phyloP scores from a whole-genome alignment of 2,113 vertebrate genomes.

The Haliaeetus leucogaster region DNA sequence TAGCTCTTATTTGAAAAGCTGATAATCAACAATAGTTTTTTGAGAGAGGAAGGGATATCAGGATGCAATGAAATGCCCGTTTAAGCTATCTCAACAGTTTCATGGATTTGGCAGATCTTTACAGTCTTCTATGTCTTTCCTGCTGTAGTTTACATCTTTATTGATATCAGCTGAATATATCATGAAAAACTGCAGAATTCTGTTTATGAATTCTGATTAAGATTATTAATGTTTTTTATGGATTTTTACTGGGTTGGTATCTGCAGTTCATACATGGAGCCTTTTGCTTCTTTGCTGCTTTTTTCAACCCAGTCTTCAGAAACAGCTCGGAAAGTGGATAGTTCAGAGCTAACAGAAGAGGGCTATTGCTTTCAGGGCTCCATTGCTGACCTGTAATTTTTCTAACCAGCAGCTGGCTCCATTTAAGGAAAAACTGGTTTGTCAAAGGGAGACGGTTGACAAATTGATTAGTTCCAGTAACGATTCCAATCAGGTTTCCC shows the following conservation, averaged over 20 bases:
- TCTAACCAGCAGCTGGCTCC: not conserved
- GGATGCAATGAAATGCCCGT: not conserved
- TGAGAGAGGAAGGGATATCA: not conserved
- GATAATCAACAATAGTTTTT: not conserved
- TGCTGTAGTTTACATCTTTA: not conserved
- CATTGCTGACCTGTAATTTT: not conserved
- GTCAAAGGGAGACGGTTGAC: not conserved
- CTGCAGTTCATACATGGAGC: not conserved
- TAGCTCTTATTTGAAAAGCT: not conserved
- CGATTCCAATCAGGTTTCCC: not conserved
- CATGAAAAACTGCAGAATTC: not conserved
- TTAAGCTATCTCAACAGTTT: not conserved
- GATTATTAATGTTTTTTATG: not conserved
- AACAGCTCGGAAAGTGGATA: not conserved
- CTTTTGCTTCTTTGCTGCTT: not conserved
- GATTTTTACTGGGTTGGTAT: not conserved
- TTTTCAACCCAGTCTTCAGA: not conserved
- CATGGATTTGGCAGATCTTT: not conserved
- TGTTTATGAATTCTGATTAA: not conserved
- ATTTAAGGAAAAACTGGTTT: not conserved
- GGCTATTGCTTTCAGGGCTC: not conserved
- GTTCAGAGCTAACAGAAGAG: not conserved
- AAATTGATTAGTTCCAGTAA: not conserved
- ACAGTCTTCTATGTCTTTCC: not conserved
- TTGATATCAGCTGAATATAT: not conserved